Conservation (phyloP, 2,888 invertebrate species). For the Drosophila kambysellisi region DNA sequence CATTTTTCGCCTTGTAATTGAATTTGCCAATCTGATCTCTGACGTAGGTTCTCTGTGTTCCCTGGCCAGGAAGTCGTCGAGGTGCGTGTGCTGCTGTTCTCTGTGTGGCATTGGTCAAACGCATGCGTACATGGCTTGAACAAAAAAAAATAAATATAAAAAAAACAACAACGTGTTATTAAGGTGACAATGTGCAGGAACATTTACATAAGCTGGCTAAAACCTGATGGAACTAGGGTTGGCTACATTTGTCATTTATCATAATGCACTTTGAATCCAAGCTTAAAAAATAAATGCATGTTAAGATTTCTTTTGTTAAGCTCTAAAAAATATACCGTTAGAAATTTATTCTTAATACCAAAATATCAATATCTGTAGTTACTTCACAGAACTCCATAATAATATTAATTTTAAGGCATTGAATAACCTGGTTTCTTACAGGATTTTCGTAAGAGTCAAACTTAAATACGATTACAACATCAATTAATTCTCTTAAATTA, state of each 20-base stretch:
- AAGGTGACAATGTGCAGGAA: conserved; percentile 43
- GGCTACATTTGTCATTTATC: conserved; percentile 1
- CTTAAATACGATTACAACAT: neutral
- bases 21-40: conserved; percentile 62
- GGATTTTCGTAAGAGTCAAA: too few relatives aligned
- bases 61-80: conserved; percentile 57
- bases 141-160: neutral
- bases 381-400: neutral
- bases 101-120: conserved; percentile 36
- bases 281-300: neutral
- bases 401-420: neutral
- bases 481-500: neutral
- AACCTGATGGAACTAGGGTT: conserved; percentile 54
- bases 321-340: neutral
- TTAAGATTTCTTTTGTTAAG: neutral
- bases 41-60: conserved; percentile 20
- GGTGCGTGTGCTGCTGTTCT: conserved; percentile 35
- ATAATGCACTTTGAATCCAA: neutral
- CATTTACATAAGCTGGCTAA: conserved; percentile 36
- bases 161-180: conserved; percentile 19
- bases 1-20: conserved; percentile 68
- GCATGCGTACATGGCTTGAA: conserved; percentile 35
- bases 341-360: neutral
- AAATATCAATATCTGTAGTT: neutral
- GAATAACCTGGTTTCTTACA: neutral